Evolutionary conservation across 2,797 vertebrate species (phyloP).

Genomic region (Anabas testudineus): DNA sequence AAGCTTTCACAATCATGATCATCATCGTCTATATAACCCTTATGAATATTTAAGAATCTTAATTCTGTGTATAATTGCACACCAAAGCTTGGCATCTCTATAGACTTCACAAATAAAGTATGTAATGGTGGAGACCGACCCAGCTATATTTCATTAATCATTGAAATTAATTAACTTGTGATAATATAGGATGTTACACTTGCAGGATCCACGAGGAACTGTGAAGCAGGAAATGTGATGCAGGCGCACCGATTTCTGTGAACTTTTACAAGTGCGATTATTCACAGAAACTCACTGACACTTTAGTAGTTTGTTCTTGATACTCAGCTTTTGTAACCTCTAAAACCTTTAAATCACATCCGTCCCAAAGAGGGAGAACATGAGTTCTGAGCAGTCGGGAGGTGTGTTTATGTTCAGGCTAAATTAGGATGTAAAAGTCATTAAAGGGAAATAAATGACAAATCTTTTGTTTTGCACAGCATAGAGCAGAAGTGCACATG

Average conservation of each 20-base stretch:
- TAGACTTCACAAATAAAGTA: slow-evolving; percentile 81
- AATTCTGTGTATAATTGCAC: slow-evolving; percentile 84
- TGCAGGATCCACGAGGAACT: slow-evolving; percentile 63
- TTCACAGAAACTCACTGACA: slow-evolving; percentile 53
- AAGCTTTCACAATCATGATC: slow-evolving; percentile 80
- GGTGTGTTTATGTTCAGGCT: slow-evolving; percentile 3
- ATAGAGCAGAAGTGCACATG: slow-evolving; percentile 12
- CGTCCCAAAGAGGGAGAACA: slow-evolving; percentile 15
- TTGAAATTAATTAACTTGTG: slow-evolving; percentile 83
- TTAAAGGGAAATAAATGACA: slow-evolving; percentile 33
- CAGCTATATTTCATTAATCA: slow-evolving; percentile 81
- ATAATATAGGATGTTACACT: slow-evolving; percentile 80
- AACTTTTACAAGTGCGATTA: slow-evolving; percentile 56
- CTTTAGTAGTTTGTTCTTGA: slow-evolving; percentile 38
- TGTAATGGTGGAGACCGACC: slow-evolving; percentile 78
- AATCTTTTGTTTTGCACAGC: slow-evolving; percentile 9
- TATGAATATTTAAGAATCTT: slow-evolving; percentile 83
- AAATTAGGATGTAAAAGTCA: too few relatives aligned
- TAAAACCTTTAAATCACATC: slow-evolving; percentile 34
- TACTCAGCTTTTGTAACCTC: slow-evolving; percentile 19
- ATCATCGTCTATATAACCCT: slow-evolving; percentile 78
- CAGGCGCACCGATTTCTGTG: slow-evolving; percentile 62
- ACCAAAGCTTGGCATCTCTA: slow-evolving; percentile 77
- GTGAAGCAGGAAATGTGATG: slow-evolving; percentile 60
- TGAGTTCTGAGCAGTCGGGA: slow-evolving; percentile 7